Conservation (phyloP, 2,113 vertebrate species). For the Poeciliopsis retropinna region DNA sequence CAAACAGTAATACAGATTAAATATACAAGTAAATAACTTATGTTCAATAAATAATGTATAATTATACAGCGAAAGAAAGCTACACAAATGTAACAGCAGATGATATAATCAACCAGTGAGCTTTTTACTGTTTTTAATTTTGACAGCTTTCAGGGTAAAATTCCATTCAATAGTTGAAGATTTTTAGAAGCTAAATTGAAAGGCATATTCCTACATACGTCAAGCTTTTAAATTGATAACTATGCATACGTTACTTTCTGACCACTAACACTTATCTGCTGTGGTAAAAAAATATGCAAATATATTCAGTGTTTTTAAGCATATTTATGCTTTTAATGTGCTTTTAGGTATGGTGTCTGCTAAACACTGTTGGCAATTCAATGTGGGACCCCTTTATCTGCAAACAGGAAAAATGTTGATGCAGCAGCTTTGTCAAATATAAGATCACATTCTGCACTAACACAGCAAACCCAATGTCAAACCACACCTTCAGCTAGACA, state of each 20-base stretch:
- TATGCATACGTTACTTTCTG: background rate
- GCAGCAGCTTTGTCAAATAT: conserved; percentile 40
- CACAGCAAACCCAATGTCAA: conserved; percentile 37
- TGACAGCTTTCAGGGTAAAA: background rate
- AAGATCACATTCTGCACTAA: conserved; percentile 33
- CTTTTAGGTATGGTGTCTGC: background rate
- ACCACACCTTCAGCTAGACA: conserved; percentile 57
- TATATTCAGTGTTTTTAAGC: background rate
- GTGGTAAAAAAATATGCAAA: background rate
- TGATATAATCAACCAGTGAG: background rate
- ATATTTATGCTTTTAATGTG: background rate
- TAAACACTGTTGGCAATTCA: background rate
- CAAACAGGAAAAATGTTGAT: conserved; percentile 12
- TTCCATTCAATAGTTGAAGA: background rate
- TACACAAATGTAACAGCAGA: background rate
- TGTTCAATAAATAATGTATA: background rate
- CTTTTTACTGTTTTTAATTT: background rate
- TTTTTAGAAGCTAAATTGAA: background rate
- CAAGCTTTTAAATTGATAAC: no score
- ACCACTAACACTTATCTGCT: background rate
- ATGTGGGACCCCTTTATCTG: conserved; percentile 7
- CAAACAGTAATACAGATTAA: background rate
- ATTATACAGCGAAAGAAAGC: background rate
- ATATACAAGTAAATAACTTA: background rate
- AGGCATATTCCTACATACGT: no score